These are phyloP conservation scores for Muscicapa adusta DNA, from an alignment of 2,113 vertebrate genomes.

Conservation along the genomic window DNA sequence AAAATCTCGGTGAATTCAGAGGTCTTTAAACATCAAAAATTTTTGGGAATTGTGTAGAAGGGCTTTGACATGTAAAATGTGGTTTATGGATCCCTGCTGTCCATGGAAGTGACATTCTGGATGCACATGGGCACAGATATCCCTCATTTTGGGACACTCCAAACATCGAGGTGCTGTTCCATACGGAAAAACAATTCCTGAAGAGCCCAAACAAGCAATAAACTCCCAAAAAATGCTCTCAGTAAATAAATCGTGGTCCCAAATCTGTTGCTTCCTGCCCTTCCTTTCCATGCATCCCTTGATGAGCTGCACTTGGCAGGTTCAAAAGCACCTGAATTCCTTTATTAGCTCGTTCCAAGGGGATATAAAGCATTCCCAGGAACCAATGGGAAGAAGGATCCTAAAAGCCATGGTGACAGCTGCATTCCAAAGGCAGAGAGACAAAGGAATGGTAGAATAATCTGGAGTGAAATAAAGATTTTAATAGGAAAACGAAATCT, in stretches of 20 bases:
- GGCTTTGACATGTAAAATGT: neutral
- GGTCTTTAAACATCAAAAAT: neutral
- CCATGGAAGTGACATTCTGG: neutral
- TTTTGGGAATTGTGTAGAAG: neutral
- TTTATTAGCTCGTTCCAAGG: slow-evolving; percentile 50
- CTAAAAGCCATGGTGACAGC: slow-evolving; percentile 60
- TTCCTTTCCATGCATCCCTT: neutral
- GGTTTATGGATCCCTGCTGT: neutral
- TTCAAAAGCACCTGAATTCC: slow-evolving; percentile 54
- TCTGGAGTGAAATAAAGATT: slow-evolving; percentile 58
- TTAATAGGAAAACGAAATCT: slow-evolving; percentile 76
- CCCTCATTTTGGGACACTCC: neutral
- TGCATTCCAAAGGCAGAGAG: slow-evolving; percentile 52
- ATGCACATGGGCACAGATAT: neutral
- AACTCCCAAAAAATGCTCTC: neutral
- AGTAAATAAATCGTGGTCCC: slow-evolving; percentile 29
- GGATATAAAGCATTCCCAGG: slow-evolving; percentile 45
- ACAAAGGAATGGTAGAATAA: slow-evolving; percentile 70
- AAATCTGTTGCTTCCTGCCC: slow-evolving; percentile 18
- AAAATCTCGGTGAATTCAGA: slow-evolving; percentile 11
- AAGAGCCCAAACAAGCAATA: neutral
- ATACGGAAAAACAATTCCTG: neutral
- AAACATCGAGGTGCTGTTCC: neutral
- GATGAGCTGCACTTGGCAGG: slow-evolving; percentile 54
- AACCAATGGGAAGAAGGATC: slow-evolving; percentile 39